Conservation (phyloP, 2,797 vertebrate species). For the Serranus cabrilla region DNA sequence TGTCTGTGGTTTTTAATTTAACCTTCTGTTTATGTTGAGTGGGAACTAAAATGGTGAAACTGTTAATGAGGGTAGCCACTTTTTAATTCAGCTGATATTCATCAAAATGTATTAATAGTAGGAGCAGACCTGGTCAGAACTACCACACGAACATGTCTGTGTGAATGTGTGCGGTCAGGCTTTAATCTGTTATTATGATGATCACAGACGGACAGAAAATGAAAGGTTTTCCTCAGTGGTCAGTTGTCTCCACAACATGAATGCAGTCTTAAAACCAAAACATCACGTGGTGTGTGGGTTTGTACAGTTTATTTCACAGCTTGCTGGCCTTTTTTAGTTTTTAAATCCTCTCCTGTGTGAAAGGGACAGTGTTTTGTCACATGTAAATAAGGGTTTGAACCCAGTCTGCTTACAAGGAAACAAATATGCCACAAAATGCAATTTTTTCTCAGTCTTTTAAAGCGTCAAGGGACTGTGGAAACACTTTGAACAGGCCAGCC, state of each 20-base stretch:
- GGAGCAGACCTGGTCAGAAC: slow-evolving; percentile 26
- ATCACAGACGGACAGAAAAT: slow-evolving; percentile 47
- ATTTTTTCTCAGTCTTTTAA: slow-evolving; percentile 63
- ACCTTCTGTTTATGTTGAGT: slow-evolving; percentile 19
- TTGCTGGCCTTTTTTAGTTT: slow-evolving; percentile 47
- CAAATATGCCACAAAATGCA: slow-evolving; percentile 76
- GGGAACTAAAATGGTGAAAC: not conserved
- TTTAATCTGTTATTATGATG: slow-evolving; percentile 45
- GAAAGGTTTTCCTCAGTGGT: slow-evolving; percentile 58
- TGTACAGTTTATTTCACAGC: slow-evolving; percentile 50
- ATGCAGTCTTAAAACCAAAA: slow-evolving; percentile 59
- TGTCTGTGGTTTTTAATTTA: slow-evolving; percentile 9
- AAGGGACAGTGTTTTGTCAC: slow-evolving; percentile 70
- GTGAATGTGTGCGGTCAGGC: slow-evolving; percentile 28
- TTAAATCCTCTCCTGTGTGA: slow-evolving; percentile 55
- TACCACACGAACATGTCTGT: slow-evolving; percentile 30
- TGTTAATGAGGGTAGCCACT: not conserved
- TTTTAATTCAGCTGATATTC: slow-evolving; percentile 19
- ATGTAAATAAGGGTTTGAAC: slow-evolving; percentile 73
- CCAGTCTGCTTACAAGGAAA: slow-evolving; percentile 74
- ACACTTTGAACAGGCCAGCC: slow-evolving; percentile 86
- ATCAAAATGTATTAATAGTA: slow-evolving; percentile 10
- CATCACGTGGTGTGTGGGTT: slow-evolving; percentile 58
- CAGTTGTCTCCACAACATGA: slow-evolving; percentile 54
- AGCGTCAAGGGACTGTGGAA: slow-evolving; percentile 81